Base-by-base conservation (phyloP, 2,797 vertebrate genomes). In the Anas acuta region DNA sequence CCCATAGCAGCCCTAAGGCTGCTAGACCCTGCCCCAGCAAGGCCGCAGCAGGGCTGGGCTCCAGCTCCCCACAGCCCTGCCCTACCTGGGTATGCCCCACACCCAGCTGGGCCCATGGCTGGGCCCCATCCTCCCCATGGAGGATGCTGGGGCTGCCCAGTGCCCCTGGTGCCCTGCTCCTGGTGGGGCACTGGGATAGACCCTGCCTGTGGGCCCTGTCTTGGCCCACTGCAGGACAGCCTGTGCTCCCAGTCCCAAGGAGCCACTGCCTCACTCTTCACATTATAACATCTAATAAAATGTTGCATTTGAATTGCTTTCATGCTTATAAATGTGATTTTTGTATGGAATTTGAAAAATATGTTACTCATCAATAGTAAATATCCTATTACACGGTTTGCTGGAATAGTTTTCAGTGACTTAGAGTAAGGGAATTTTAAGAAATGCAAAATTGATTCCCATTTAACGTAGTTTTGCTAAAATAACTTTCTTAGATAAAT, bases 1-100 rank as follows among this genome's bases (percentile, higher is more conserved):
- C 7, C 28, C 49, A 74, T 1, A 9, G 39, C 18, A 71, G 4
- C 2, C 5, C 7, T 11, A 1, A 2, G 2, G 6, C 20, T 17
- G 60, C 67, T 13, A 32, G 19, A 32, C 22, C 13, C 14, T 67
- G 14, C 25, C 41, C 66, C 7, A 1, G 13, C 0, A 0, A 45
- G 22, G 19, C 10, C 3, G 1, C 13, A 78, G 20, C 18, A 58
- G 8, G 8, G 9, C 51, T 23, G 2, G 7, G 35, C 32, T 80
- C 21, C 69, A 67, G 17, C 5, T 77, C 1, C 13, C 11, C 41
- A 56, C 19, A 33, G 14, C 37, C 39, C 18, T 64, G 39, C 28
- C 60, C 12, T 41, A 13, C 28, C 17, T 56, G 30, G 54, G 30
- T 32, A 56, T 19, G 18, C 30, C 11, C 30, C 30, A 18, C 18